These are phyloP conservation scores for Meta bourneti DNA, from an alignment of 2,888 invertebrate genomes.

Conservation along the genomic window DNA sequence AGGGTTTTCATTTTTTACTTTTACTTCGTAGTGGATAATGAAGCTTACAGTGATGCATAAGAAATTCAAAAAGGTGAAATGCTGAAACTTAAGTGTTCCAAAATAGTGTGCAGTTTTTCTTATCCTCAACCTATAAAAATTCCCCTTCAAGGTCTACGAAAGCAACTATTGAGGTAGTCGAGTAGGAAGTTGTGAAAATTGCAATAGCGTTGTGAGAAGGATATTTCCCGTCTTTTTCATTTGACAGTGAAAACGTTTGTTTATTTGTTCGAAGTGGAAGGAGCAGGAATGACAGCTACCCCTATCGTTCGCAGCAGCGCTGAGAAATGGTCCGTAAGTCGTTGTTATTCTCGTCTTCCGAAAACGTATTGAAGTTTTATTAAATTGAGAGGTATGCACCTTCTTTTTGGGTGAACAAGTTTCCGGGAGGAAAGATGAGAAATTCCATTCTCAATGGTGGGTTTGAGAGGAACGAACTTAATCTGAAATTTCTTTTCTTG, in stretches of 20 bases:
- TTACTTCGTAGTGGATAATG: no score
- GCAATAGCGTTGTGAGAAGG: not conserved
- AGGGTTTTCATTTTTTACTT: no score
- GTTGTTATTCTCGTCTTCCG: not conserved
- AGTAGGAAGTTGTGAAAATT: no score
- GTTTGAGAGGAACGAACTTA: not conserved
- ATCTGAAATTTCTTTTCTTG: not conserved
- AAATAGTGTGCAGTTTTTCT: no score
- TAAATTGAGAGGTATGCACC: conserved; percentile 2
- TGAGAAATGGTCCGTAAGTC: not conserved
- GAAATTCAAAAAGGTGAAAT: no score
- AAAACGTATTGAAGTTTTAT: conserved; percentile 32
- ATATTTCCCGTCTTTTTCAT: conserved; percentile 29
- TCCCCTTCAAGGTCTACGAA: not conserved
- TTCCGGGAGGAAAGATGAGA: not conserved
- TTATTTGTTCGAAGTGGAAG: not conserved
- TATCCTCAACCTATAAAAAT: not conserved
- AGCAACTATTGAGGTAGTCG: not conserved
- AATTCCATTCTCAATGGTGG: not conserved
- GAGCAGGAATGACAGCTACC: conserved; percentile 21
- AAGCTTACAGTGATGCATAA: no score
- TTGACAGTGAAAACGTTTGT: conserved; percentile 22
- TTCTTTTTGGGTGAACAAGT: not conserved
- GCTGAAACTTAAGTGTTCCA: no score
- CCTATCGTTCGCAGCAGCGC: not conserved